These are phyloP conservation scores for Ceraclea dissimilis DNA, from an alignment of 2,888 invertebrate species.

Conservation along the genomic window DNA sequence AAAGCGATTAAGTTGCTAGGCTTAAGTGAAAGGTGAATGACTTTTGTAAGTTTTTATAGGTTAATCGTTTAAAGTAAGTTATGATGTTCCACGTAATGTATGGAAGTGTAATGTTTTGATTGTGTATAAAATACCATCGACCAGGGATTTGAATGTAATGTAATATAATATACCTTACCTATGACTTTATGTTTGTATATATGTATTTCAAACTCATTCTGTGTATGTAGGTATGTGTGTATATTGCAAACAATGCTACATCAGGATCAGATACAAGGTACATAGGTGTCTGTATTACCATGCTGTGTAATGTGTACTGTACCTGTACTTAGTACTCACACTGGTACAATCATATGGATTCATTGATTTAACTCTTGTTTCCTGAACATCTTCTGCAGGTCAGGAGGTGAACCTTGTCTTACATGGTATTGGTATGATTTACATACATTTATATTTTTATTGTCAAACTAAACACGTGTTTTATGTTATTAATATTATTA, in stretches of 20 bases:
- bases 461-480: too few relatives aligned
- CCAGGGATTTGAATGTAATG: constrained; percentile 5
- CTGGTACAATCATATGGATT: background rate
- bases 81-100: constrained; percentile 10
- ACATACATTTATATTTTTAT: too few relatives aligned
- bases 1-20: constrained; percentile 30
- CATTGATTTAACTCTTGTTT: background rate
- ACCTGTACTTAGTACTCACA: too few relatives aligned
- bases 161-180: background rate
- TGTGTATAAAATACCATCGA: constrained; percentile 16
- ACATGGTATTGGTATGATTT: too few relatives aligned
- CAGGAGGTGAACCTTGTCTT: background rate
- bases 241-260: too few relatives aligned
- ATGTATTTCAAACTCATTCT: background rate
- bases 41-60: constrained; percentile 54
- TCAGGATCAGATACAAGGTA: too few relatives aligned
- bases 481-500: too few relatives aligned
- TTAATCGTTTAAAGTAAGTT: constrained; percentile 24
- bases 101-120: constrained; percentile 20
- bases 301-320: too few relatives aligned
- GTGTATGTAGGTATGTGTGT: background rate
- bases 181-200: constrained; percentile 13
- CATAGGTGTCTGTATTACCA: too few relatives aligned
- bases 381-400: background rate
- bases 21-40: constrained; percentile 33